Base-by-base conservation (phyloP, 2,113 vertebrate genomes). In the Ctenodactylus gundi region DNA sequence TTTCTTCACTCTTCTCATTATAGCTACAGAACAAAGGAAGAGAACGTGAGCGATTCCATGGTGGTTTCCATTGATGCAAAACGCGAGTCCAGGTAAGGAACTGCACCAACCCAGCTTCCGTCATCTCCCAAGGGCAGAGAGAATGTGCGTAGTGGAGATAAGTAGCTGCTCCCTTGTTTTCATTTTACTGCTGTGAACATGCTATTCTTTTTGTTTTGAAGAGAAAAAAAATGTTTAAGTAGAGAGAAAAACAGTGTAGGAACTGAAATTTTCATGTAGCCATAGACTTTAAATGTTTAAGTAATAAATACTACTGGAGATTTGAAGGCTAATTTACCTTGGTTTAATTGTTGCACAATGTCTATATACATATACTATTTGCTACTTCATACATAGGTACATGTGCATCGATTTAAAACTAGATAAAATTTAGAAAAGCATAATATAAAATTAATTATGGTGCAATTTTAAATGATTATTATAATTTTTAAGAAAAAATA, bases 1-100 rank as follows among this genome's bases (percentile, higher is more conserved):
- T 80, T 76, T 39, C 41, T 20, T 84, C n/a, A 41, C 23, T 87
- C 17, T 77, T 87, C 31, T 96, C 57, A 60, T 80, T 82, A 36
- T 83, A 92, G 76, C 81, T 94, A 91, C 18, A 85, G 67, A 90
- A n/a, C 53, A 91, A 92, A 84, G 53, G 62, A 25, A 97, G 23
- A 86, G 84, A 85, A 95, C 14, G 85, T 64, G 60, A 91, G 41
- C 39, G 72, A 72, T 86, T 67, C 46, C 39, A 46, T 11, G 55
- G 29, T 75, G 55, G 6, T 95, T 80, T 91, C 81, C 93, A 94
- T 85, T 55, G 39, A 65, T 62, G 49, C 31, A 83, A 57, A 11
- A 62, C 93, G 25, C 7, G 64, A 88, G 23, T 44, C 8, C 6
- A 88, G 13, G n/a, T 90, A 96, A 93, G n/a, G 75, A 29, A 65